Evolutionary conservation across 2,797 vertebrate species (phyloP), one percentile per base, ranked within the genome.

Genomic region (Danio tinwini): DNA sequence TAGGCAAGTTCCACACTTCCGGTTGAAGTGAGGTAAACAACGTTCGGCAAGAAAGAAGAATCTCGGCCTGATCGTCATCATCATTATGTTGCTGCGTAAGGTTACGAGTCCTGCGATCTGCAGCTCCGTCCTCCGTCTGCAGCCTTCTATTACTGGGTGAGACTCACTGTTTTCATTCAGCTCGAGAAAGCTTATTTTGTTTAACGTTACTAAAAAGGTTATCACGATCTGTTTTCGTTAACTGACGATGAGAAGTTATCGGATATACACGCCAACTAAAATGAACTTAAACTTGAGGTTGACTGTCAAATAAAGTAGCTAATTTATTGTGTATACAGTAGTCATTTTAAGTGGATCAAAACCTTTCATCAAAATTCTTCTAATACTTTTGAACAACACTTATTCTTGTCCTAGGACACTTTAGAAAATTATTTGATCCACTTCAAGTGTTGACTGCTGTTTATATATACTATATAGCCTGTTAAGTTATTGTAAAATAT

Each of bases 11-110:
- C 40, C 14, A 19, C 50, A 58, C 40, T 76, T 76, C 17, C 39
- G 40, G 21, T 40, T 14, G 6, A 11, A n/a, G 11, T 7, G 55
- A 64, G 13, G 16, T 74, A 58, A 59, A 65, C 55, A 71, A 6
- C 47, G 7, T 16, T 45, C 13, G 6, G 47, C 59, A 61, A 50
- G 19, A 63, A 71, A 13, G 1, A 13, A 52, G 21, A 19, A 16
- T 52, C 17, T 40, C 16, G 58, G n/a, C 13, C 68, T 8, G 52
- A 3, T 29, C 29, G 49, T 11, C 44, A 47, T 29, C 17, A 5
- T 29, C 37, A 77, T 63, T 69, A 88, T 88, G 86, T 39, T 88
- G 56, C 50, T 86, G 17, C 42, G 83, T 17, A 84, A 80, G 76
- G 83, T 86, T 11, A 79, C 61, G 17, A 86, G 53, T 68, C 63